These are phyloP conservation scores for Trichechus manatus DNA, from an alignment of 2,113 vertebrate species.

Conservation along the genomic window DNA sequence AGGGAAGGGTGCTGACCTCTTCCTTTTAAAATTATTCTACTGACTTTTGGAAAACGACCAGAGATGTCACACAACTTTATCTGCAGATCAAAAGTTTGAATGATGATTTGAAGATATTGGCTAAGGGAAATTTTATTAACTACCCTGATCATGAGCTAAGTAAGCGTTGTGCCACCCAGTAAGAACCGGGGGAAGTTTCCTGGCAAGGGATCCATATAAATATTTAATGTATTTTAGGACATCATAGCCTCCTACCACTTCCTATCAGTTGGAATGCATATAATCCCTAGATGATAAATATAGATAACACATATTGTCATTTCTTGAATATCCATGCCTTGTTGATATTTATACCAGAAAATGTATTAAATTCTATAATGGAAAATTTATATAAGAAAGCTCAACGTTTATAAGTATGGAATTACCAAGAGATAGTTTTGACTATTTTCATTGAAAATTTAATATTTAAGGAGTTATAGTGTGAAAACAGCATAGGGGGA, in stretches of 20 bases:
- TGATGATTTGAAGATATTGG: neutral
- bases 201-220: neutral
- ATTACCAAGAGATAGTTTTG: neutral
- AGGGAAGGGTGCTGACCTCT: neutral
- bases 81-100: neutral
- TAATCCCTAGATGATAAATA: neutral
- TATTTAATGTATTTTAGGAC: neutral
- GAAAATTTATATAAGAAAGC: conserved; percentile 12
- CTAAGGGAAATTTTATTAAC: neutral
- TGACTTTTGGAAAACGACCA: neutral
- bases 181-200: neutral
- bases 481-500: no score
- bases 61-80: neutral
- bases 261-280: neutral
- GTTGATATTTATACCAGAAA: neutral
- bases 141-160: neutral
- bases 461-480: neutral
- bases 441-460: neutral
- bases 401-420: neutral
- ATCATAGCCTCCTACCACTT: neutral
- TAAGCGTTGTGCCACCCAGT: neutral
- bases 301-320: neutral
- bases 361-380: neutral
- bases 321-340: conserved; percentile 4
- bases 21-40: neutral